Evolutionary conservation across 1,140 invertebrate species (phyloP).

Genomic region (Belonocnema kinseyi): DNA sequence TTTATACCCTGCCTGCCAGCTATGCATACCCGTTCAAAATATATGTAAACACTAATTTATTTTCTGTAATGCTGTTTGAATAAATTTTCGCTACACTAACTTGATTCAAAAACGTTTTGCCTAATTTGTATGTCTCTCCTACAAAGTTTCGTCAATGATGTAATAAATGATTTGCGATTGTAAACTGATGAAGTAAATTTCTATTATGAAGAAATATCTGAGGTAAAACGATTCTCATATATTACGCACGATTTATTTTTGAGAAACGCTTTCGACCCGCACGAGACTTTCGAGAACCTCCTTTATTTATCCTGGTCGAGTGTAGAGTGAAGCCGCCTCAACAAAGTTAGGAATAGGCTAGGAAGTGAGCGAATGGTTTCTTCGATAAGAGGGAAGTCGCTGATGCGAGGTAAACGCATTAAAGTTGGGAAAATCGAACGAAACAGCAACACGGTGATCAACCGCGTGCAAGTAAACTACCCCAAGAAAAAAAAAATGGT

Average conservation of each 20-base stretch:
- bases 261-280: neutral
- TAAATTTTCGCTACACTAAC: too few relatives aligned
- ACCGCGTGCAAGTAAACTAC: conserved; percentile 57
- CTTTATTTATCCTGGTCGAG: neutral
- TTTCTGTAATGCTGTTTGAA: too few relatives aligned
- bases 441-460: conserved; percentile 58
- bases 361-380: conserved; percentile 44
- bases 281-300: conserved; percentile 13
- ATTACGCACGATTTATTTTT: neutral
- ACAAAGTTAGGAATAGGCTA: conserved; percentile 51
- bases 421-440: conserved; percentile 47
- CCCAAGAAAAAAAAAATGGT: conserved; percentile 50
- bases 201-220: neutral
- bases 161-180: too few relatives aligned
- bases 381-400: conserved; percentile 57
- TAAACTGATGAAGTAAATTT: neutral
- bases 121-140: too few relatives aligned
- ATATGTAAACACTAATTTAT: too few relatives aligned
- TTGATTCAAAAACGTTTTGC: too few relatives aligned
- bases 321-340: conserved; percentile 42
- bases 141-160: too few relatives aligned
- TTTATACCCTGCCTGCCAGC: too few relatives aligned
- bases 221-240: neutral
- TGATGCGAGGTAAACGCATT: conserved; percentile 58
- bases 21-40: too few relatives aligned